Conservation (phyloP, 2,113 vertebrate genomes). For the Plecturocebus donacophilus region DNA sequence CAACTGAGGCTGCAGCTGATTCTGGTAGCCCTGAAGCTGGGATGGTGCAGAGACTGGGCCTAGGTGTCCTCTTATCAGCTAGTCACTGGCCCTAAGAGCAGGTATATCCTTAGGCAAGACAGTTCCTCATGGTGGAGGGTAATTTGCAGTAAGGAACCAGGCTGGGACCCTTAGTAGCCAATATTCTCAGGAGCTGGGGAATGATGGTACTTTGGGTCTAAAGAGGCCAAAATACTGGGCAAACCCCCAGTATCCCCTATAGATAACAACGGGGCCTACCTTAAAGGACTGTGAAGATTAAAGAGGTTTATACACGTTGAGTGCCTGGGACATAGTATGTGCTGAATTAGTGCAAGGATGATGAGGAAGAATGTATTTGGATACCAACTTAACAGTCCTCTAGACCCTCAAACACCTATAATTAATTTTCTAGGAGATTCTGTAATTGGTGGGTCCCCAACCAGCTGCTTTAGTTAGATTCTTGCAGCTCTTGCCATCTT, state of each 20-base stretch:
- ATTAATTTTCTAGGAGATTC: background rate
- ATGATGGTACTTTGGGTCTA: background rate
- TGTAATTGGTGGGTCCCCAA: background rate
- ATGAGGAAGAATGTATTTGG: background rate
- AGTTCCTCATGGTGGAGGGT: background rate
- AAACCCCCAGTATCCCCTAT: background rate
- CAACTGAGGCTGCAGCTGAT: background rate
- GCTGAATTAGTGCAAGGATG: background rate
- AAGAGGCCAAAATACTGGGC: background rate
- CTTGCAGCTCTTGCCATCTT: background rate
- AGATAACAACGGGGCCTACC: background rate
- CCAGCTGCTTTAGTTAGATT: background rate
- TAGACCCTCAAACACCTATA: background rate
- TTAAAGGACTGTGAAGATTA: background rate
- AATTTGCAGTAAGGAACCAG: background rate
- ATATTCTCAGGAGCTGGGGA: background rate
- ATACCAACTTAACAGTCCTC: background rate
- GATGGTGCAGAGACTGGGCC: background rate
- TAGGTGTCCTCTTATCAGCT: background rate
- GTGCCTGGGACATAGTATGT: background rate
- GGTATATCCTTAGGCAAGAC: background rate
- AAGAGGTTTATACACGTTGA: background rate
- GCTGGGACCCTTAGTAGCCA: background rate
- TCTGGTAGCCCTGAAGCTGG: background rate
- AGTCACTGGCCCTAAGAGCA: background rate